These are phyloP conservation scores for Dascyllus trimaculatus DNA, from an alignment of 2,113 vertebrate genomes.

Conservation along the genomic window DNA sequence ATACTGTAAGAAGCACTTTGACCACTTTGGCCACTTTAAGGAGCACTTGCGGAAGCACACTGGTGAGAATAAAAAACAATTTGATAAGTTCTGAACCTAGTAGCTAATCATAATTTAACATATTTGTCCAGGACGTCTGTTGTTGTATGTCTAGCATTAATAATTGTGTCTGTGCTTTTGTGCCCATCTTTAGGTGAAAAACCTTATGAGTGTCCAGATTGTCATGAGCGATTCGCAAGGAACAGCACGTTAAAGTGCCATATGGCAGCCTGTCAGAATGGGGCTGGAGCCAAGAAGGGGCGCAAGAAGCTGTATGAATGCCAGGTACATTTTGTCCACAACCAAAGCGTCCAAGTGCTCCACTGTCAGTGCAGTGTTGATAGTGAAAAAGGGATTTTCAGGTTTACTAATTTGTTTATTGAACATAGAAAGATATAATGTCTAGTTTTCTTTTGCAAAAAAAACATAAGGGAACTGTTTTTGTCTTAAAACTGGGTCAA, in stretches of 20 bases:
- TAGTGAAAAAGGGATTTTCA: too few relatives aligned
- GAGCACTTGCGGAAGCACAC: conserved; percentile 98
- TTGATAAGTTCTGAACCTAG: too few relatives aligned
- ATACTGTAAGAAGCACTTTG: conserved; percentile 97
- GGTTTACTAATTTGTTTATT: too few relatives aligned
- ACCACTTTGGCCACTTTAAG: conserved; percentile 99
- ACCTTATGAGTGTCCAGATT: conserved; percentile 98
- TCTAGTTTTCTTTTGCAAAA: too few relatives aligned
- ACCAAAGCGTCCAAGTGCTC: background rate
- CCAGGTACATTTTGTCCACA: conserved; percentile 87
- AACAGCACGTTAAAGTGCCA: conserved; percentile 99
- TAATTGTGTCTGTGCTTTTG: background rate
- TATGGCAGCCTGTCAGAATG: conserved; percentile 96
- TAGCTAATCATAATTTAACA: background rate
- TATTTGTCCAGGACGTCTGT: background rate
- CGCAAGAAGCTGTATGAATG: conserved; percentile 98
- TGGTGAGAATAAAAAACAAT: conserved; percentile 73
- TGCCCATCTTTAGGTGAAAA: conserved; percentile 91
- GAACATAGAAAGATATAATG: too few relatives aligned
- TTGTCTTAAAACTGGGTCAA: too few relatives aligned
- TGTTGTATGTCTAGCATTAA: background rate
- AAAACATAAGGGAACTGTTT: too few relatives aligned
- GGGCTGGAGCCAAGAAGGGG: conserved; percentile 96
- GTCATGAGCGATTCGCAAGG: conserved; percentile 95
- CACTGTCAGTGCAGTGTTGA: background rate